A percentile compares a stretch with the other conserved stretches of the same genome.
Evolutionary conservation across 2,113 vertebrate genomes (phyloP).

Genomic region (Anoura caudifer): DNA sequence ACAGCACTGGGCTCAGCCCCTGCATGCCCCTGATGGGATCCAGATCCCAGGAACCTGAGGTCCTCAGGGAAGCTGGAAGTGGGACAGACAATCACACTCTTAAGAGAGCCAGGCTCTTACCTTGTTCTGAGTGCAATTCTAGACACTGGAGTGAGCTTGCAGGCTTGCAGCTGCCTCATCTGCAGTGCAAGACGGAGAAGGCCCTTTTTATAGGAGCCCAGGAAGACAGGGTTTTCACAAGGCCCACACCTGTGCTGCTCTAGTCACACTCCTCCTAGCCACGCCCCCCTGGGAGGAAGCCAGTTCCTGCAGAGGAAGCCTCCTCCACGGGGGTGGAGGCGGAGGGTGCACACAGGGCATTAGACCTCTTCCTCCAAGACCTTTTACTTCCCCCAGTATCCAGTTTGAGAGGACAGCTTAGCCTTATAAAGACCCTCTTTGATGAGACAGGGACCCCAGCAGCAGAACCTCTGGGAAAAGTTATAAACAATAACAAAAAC

Average conservation of each 20-base stretch:
- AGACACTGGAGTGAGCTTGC: neutral
- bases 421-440: neutral
- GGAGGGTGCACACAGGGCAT: neutral
- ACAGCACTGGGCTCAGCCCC: rapidly evolving
- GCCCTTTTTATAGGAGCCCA: slow-evolving; percentile 6
- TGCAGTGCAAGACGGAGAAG: neutral
- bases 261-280: neutral
- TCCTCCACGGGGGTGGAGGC: too few relatives aligned
- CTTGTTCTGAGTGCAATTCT: neutral
- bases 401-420: neutral
- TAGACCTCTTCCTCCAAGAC: neutral
- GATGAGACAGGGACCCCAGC: neutral
- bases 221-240: neutral
- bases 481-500: neutral
- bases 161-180: neutral
- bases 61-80: neutral
- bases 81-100: neutral
- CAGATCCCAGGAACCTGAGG: neutral
- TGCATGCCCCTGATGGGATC: neutral
- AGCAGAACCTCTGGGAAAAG: neutral
- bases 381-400: rapidly evolving
- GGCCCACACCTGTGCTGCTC: neutral
- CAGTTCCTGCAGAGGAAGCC: neutral
- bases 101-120: slow-evolving; percentile 26
- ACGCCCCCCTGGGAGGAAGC: neutral